phyloP scores from a whole-genome alignment of 2,113 vertebrate genomes.

The Oplegnathus fasciatus region DNA sequence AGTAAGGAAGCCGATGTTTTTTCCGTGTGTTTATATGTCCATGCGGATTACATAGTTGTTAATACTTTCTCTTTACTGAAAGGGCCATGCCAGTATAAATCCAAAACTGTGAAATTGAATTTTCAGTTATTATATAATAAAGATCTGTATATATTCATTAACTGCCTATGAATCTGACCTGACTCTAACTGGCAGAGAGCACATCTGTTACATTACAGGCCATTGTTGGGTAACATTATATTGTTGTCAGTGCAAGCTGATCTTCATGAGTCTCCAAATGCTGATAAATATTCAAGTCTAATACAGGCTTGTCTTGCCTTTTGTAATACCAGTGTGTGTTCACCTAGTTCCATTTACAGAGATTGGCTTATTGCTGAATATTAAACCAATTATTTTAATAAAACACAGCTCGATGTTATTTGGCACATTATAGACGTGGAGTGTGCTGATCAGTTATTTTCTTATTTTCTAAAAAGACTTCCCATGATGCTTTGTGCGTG shows the following conservation, averaged over 20 bases:
- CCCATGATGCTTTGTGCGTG: conserved; percentile 20
- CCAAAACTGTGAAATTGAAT: neutral
- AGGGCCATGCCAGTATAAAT: conserved; percentile 11
- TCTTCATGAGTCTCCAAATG: neutral
- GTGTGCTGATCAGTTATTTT: conserved; percentile 1
- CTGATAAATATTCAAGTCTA: conserved; percentile 3
- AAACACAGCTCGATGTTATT: neutral
- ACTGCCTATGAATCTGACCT: neutral
- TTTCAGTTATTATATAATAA: conserved; percentile 8
- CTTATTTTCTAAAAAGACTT: neutral
- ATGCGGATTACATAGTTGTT: conserved; percentile 14
- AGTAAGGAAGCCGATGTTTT: conserved; percentile 9
- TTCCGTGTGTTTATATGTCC: neutral
- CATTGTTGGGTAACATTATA: neutral
- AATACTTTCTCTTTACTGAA: conserved; percentile 2
- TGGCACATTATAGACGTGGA: neutral
- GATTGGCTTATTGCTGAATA: neutral
- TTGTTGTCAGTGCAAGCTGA: neutral
- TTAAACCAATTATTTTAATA: conserved; percentile 9
- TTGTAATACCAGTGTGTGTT: neutral
- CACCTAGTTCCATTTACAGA: neutral
- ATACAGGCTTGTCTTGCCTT: neutral
- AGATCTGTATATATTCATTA: neutral
- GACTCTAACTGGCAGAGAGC: neutral
- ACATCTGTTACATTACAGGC: neutral